Conservation (phyloP, 92 coral and sea anemone genomes). For the Zoanthus sansibaricus region DNA sequence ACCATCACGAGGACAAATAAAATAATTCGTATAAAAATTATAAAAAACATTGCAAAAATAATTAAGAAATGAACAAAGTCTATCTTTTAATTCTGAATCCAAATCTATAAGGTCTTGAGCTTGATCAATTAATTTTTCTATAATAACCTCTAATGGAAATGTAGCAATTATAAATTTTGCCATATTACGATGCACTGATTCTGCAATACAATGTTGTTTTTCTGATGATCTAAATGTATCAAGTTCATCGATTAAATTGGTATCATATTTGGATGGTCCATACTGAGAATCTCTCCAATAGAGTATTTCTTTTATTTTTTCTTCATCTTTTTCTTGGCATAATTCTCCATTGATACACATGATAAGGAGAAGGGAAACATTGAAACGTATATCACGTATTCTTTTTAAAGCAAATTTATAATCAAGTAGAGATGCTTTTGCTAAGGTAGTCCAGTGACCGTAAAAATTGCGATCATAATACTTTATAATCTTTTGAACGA, state of each 20-base stretch:
- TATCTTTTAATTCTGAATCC: not conserved
- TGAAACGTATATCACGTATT: not conserved
- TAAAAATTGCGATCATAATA: not conserved
- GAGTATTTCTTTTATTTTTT: not conserved
- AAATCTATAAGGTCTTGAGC: not conserved
- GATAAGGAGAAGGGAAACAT: too few relatives aligned
- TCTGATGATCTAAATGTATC: too few relatives aligned
- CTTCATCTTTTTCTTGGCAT: not conserved
- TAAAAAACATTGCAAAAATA: not conserved
- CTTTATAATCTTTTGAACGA: too few relatives aligned
- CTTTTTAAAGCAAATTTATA: not conserved
- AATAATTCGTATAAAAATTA: too few relatives aligned
- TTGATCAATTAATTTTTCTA: not conserved
- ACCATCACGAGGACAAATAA: not conserved
- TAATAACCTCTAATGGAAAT: not conserved
- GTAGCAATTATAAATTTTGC: not conserved
- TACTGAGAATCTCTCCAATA: too few relatives aligned
- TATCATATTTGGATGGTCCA: not conserved
- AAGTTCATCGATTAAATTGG: too few relatives aligned
- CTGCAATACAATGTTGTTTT: not conserved
- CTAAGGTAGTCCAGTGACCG: not conserved
- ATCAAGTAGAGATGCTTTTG: not conserved
- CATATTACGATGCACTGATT: not conserved
- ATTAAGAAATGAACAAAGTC: not conserved
- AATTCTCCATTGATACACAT: not conserved